Evolutionary conservation across 2,113 vertebrate species (phyloP), one percentile per base, ranked within the genome.

Genomic region (Tachysurus fulvidraco): DNA sequence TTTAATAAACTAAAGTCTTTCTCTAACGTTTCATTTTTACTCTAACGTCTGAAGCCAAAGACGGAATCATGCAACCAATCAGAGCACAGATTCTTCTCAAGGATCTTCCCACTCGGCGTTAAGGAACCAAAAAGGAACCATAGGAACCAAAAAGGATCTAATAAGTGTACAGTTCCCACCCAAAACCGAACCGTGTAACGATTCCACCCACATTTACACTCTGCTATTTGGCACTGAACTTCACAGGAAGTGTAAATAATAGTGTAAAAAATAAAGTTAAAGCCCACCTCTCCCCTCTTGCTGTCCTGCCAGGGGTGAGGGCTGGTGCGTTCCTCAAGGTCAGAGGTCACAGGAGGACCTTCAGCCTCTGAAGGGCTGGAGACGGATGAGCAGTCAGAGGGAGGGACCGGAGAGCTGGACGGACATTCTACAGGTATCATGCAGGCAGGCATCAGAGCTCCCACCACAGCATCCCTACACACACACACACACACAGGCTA

Each of bases 381-480:
- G 30, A 94, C 90, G 57, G 95, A 95, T 11, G 95, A 94, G 4
- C 92, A 93, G 69, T 99, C 98, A 2, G 96, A 95, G 0, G 96
- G 93, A 0, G 98, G 96, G 0, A 96, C 92, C 2, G 97, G 97
- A 0, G 97, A 97, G 69, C 96, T 96, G 88, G 98, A 95, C 11
- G 96, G 95, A 90, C 97, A 98, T 91, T 99, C 98, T 50, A 97
- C 93, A 0, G 97, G 98, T 12, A 99, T 99, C 98, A 99, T 99
- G 92, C 96, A 96, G 55, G 98, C 96, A 9, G 98, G 98, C 98
- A 99, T 99, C 91, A 99, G 13, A 5, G 98, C 98, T 57, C 95
- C 97, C 3, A 97, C 97, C 88, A 98, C 96, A 0, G 97, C 96
- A 88, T 99, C 98, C 92, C 98, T 99, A 28, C 30, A 50, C 54